Conservation (phyloP, 1,140 invertebrate species). For the Aplysia californica region DNA sequence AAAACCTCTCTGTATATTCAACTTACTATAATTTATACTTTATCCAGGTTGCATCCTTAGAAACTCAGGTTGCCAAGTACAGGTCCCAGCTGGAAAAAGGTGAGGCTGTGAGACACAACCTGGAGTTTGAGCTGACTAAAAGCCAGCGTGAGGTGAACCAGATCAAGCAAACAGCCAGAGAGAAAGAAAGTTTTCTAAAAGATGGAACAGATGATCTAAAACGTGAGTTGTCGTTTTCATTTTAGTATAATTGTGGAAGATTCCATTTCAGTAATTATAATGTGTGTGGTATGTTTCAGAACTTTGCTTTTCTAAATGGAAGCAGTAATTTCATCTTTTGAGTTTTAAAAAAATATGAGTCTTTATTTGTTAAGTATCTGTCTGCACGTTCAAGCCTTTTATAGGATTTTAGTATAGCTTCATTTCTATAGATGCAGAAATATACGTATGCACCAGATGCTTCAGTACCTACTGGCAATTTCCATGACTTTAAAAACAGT, state of each 20-base stretch:
- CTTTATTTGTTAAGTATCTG: background rate
- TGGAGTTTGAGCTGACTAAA: conserved; percentile 59
- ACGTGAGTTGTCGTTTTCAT: conserved; percentile 32
- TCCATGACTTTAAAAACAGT: too few relatives aligned
- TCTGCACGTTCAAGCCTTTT: background rate
- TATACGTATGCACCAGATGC: too few relatives aligned
- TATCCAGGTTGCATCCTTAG: conserved; percentile 47
- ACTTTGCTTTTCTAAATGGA: background rate
- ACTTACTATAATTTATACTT: background rate
- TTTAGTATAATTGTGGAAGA: background rate
- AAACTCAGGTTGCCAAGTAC: conserved; percentile 46
- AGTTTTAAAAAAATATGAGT: background rate
- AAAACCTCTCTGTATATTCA: background rate
- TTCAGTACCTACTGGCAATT: too few relatives aligned
- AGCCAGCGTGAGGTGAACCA: conserved; percentile 44
- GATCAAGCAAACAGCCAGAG: conserved; percentile 34
- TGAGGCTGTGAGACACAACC: conserved; percentile 49
- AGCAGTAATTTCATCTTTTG: background rate
- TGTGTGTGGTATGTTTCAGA: background rate
- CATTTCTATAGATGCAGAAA: too few relatives aligned
- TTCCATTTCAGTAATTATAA: too few relatives aligned
- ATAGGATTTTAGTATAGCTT: too few relatives aligned
- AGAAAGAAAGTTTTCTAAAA: conserved; percentile 40
- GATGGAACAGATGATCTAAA: conserved; percentile 46
- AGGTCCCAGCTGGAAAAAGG: conserved; percentile 53